phyloP scores from a whole-genome alignment of 2,797 vertebrate genomes.

The Mareca strepera region DNA sequence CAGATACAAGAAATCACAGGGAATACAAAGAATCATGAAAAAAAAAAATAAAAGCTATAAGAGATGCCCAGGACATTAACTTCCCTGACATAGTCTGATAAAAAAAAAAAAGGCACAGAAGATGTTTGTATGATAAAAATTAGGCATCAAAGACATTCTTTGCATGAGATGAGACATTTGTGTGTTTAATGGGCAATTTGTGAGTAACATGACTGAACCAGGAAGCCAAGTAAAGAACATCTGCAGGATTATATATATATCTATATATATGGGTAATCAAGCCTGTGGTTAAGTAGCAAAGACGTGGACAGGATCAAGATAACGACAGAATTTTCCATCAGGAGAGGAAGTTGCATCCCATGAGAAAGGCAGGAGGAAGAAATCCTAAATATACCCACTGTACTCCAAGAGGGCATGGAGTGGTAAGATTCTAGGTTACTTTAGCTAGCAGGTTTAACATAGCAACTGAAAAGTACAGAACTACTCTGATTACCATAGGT shows the following conservation, averaged over 20 bases:
- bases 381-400: neutral
- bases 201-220: neutral
- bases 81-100: neutral
- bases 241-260: neutral
- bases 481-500: neutral
- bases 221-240: neutral
- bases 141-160: neutral
- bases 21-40: neutral
- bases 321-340: neutral
- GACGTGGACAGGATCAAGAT: neutral
- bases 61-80: neutral
- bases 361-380: neutral
- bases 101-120: neutral
- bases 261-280: neutral
- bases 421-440: neutral
- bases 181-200: neutral
- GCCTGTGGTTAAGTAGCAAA: neutral
- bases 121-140: neutral
- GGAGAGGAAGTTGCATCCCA: neutral
- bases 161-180: too few species aligned
- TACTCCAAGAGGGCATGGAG: neutral
- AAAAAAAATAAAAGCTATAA: neutral
- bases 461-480: neutral
- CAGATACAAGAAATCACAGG: neutral
- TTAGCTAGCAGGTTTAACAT: fast-evolving